Evolutionary conservation across 1,140 invertebrate species (phyloP).

Genomic region (Drosophila subobscura): DNA sequence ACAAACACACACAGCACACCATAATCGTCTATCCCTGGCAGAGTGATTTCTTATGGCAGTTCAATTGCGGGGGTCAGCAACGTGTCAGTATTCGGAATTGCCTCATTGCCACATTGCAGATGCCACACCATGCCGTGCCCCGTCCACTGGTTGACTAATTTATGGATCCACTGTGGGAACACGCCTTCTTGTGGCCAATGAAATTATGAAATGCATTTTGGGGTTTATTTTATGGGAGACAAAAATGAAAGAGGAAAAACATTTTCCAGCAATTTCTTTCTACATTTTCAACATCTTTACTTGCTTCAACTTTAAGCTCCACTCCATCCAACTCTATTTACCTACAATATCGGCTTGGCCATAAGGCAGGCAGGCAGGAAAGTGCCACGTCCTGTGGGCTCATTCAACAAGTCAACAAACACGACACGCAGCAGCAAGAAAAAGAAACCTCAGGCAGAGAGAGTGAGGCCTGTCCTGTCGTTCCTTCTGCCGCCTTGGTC

Average conservation of each 20-base stretch:
- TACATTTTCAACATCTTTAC: background rate
- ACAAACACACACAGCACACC: slow-evolving; percentile 6
- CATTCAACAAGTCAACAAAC: slow-evolving; percentile 79
- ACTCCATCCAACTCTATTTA: slow-evolving; percentile 23
- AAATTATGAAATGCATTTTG: slow-evolving; percentile 6
- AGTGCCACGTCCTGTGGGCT: slow-evolving; percentile 46
- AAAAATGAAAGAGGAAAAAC: too few relatives aligned
- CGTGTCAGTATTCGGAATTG: slow-evolving; percentile 64
- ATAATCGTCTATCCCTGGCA: slow-evolving; percentile 42
- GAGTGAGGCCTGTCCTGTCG: background rate
- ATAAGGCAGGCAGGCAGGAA: slow-evolving; percentile 33
- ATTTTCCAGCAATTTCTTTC: background rate
- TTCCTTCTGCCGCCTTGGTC: slow-evolving; percentile 41
- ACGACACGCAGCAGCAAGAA: slow-evolving; percentile 48
- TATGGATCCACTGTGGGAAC: slow-evolving; percentile 47
- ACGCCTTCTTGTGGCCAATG: slow-evolving; percentile 11
- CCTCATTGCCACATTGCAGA: slow-evolving; percentile 45
- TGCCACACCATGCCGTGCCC: slow-evolving; percentile 13
- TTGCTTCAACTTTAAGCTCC: slow-evolving; percentile 19
- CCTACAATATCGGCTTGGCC: slow-evolving; percentile 40
- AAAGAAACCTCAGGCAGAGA: slow-evolving; percentile 28
- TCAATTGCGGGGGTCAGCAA: slow-evolving; percentile 71
- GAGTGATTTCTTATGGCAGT: slow-evolving; percentile 81
- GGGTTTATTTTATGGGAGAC: slow-evolving; percentile 14
- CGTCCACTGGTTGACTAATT: slow-evolving; percentile 36